Evolutionary conservation across 1,140 invertebrate genomes (phyloP).

Genomic region (Heliconius congener): DNA sequence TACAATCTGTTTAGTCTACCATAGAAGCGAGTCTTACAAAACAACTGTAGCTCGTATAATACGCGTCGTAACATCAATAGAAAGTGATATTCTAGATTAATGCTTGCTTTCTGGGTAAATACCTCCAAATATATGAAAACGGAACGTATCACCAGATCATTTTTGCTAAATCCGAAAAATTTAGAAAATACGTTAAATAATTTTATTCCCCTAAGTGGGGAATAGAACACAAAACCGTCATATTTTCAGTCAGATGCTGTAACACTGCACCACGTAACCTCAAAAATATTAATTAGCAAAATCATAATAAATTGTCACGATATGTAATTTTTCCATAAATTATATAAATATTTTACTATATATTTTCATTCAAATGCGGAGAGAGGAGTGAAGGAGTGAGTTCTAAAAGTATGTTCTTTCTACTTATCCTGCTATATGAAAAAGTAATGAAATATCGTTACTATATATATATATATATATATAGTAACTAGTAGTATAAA

Average conservation of each 20-base stretch:
- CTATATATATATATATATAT: too few species aligned
- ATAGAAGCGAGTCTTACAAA: neutral
- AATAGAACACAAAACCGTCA: neutral
- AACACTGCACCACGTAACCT: neutral
- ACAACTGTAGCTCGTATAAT: neutral
- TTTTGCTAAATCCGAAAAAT: neutral
- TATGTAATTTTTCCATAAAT: too few species aligned
- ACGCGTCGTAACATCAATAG: neutral
- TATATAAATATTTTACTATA: too few species aligned
- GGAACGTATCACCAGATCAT: neutral
- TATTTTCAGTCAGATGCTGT: neutral
- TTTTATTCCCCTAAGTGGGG: neutral
- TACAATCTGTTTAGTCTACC: conserved; percentile 8
- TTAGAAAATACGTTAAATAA: neutral
- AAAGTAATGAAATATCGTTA: too few species aligned
- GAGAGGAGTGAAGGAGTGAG: too few species aligned
- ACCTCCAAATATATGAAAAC: too few species aligned
- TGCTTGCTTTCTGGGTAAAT: too few species aligned
- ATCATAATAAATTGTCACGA: too few species aligned
- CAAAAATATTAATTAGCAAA: neutral
- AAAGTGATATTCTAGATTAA: neutral
- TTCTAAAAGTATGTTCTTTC: too few species aligned
- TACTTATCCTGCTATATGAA: too few species aligned
- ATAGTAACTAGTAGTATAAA: too few species aligned
- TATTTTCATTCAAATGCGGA: too few species aligned